Evolutionary conservation across 2,888 invertebrate species (phyloP), one percentile per base, ranked within the genome.

Genomic region (Heliconius aoede): DNA sequence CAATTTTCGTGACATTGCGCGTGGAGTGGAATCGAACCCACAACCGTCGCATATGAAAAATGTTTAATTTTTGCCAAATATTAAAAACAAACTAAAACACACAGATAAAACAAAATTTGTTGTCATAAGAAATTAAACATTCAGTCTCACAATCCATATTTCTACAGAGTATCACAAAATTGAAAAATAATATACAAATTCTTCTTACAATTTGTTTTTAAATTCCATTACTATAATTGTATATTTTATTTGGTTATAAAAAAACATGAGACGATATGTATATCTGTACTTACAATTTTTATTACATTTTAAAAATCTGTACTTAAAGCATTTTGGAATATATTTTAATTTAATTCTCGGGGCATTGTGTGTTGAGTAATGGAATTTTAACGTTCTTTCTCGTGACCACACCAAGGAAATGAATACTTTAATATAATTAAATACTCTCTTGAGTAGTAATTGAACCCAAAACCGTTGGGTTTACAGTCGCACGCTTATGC

Each of bases 121-220:
- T 60, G 61, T 26, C 36, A 69, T 61, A 72, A 67, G 21, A 72
- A 36, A 61, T 46, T 21, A 32, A 36, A 74, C 28, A 71, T 72
- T 73, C 36, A 61, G 72, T 74, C 76, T 76, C 77, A 60, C 72
- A 76, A 76, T 73, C 72, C 69, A 68, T 75, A 73, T 65, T 64
- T 75, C 76, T 81, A 79, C 78, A 78, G 79, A 82, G 79, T 82
- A 82, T 81, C 81, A 82, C 82, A 82, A 76, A 28, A 72, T 60
- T 73, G 74, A 74, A 76, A 64, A 74, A 72, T 73, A 69, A 69
- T 65, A 78, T 30, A 75, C 61, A 68, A 18, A 24, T 46, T 64
- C n/a, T 46, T 18, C 36, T 46, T 46, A 46, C 5, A 46, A 55
- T n/a, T 55, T 2, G 9, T 55, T 55, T 55, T 55, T 55, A 21